Base-by-base conservation (phyloP, 2,888 invertebrate species). In the Congeria kusceri region DNA sequence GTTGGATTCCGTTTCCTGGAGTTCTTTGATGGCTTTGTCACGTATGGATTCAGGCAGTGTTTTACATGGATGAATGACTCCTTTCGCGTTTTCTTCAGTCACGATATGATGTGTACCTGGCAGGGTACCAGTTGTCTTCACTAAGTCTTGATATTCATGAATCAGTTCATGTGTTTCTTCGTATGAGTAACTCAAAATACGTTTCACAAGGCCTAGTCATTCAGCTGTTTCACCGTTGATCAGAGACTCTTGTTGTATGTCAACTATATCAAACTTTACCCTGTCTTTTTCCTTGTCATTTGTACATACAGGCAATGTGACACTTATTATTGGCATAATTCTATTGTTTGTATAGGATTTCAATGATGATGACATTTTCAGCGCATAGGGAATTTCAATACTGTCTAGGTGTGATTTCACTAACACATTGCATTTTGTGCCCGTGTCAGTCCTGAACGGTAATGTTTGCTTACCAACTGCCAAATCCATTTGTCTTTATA, bases 251-350 rank as follows among this genome's bases (percentile, higher is more conserved):
- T 68, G 62, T 18, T 27, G 18, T 23, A 67, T n/a, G 46, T 68
- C 47, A 5, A 76, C 76, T n/a, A 69, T 53, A 65, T 76, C 76
- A 58, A 76, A 71, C 39, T 44, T 39, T 32, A 61, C 25, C 2
- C 32, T 46, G 25, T 9, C n/a, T n/a, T n/a, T 20, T 46, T 69
- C n/a, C 20, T 20, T 61, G 44, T 59, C 70, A 23, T 69, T 69
- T 44, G 64, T 28, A 7, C 9, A 7, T 4, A 32, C 32, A 32
- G 32, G 32, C 4, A 32, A 4, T 4, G 9, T 7, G 9, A 32
- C 9, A 4, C 5, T 7, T 32, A 4, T 9, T 9, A 32, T 9
- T 7, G 32, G 32, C 9, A 7, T 32, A 7, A 32, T 32, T 32
- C 9, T 4, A 32, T 32, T 4, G 32, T 32, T 32, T 4, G 32